Conservation (phyloP, 2,113 vertebrate species). For the Zingel zingel region DNA sequence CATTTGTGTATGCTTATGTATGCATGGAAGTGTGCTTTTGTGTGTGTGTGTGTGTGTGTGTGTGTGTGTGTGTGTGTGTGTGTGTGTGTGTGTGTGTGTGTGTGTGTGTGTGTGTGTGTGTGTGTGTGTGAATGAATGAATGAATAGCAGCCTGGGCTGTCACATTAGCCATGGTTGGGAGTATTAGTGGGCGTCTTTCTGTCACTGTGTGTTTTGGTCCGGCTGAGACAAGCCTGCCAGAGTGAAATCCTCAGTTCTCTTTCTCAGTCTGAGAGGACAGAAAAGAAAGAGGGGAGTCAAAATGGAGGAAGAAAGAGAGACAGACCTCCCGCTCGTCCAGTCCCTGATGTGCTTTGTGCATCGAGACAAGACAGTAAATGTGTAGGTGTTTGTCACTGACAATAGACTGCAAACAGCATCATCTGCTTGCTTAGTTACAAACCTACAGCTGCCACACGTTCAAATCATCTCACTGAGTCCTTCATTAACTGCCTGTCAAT, state of each 20-base stretch:
- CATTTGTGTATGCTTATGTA: slow-evolving; percentile 31
- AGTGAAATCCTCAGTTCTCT: slow-evolving; percentile 38
- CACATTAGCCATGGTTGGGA: slow-evolving; percentile 69
- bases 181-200: slow-evolving; percentile 64
- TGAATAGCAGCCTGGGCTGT: slow-evolving; percentile 65
- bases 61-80: slow-evolving; percentile 25
- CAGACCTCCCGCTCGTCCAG: slow-evolving; percentile 41
- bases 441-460: slow-evolving; percentile 14
- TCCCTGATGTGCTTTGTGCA: slow-evolving; percentile 59
- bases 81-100: slow-evolving; percentile 19
- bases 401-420: slow-evolving; percentile 52
- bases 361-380: slow-evolving; percentile 65
- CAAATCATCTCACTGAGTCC: background rate
- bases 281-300: slow-evolving; percentile 24
- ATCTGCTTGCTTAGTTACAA: slow-evolving; percentile 33
- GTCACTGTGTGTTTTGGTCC: slow-evolving; percentile 40
- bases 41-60: slow-evolving; percentile 25
- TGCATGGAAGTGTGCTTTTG: slow-evolving; percentile 33
- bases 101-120: slow-evolving; percentile 10
- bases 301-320: slow-evolving; percentile 33
- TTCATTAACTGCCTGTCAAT: background rate
- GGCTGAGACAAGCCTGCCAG: slow-evolving; percentile 51
- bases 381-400: slow-evolving; percentile 73
- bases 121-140: slow-evolving; percentile 21
- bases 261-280: slow-evolving; percentile 34